These are phyloP conservation scores for Taeniopygia guttata DNA, from an alignment of 2,797 vertebrate species.

Conservation along the genomic window DNA sequence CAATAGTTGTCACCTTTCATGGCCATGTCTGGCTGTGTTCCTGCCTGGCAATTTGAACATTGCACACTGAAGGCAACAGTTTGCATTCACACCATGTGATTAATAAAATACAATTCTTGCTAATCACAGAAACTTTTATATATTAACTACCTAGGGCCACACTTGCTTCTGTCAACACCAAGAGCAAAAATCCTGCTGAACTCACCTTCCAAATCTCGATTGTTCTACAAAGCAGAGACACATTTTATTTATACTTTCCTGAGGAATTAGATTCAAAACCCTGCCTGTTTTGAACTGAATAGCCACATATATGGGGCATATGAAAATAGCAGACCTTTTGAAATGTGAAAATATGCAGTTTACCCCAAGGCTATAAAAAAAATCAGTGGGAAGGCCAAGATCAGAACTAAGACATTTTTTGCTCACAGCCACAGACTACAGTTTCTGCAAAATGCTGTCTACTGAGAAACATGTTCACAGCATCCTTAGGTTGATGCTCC, in stretches of 20 bases:
- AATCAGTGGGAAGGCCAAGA: constrained; percentile 20
- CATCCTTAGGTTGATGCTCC: neutral
- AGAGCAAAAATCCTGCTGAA: neutral
- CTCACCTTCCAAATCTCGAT: neutral
- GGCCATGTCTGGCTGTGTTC: neutral
- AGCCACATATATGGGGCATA: neutral
- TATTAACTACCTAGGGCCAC: neutral
- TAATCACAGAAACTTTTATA: neutral
- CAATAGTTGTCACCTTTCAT: neutral
- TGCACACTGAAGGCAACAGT: neutral
- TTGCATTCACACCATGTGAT: neutral
- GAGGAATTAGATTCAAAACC: neutral
- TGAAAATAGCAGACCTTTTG: neutral
- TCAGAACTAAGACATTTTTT: neutral
- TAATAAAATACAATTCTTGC: neutral
- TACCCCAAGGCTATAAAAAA: neutral
- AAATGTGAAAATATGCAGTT: neutral
- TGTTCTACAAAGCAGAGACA: neutral
- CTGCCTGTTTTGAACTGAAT: neutral
- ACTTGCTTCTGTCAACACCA: neutral
- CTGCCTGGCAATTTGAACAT: neutral
- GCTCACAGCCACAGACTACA: neutral
- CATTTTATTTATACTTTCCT: neutral
- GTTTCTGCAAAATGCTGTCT: constrained; percentile 7
- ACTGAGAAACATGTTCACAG: neutral